phyloP scores from a whole-genome alignment of 2,113 vertebrate genomes.

The Prietella phreatophila region DNA sequence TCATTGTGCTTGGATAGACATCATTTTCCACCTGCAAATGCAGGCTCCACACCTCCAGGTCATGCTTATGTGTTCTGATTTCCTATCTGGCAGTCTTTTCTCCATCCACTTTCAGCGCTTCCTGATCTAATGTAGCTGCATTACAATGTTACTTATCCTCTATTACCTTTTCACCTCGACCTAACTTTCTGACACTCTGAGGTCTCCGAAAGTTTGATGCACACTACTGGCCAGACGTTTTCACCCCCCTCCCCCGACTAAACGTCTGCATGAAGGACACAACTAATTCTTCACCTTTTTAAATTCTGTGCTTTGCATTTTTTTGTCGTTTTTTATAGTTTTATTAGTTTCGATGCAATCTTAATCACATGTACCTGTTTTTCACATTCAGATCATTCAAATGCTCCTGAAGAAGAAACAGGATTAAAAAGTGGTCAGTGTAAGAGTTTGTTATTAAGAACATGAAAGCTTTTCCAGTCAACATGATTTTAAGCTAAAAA shows the following conservation, averaged over 20 bases:
- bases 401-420: conserved; percentile 25
- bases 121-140: conserved; percentile 23
- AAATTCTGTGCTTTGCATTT: background rate
- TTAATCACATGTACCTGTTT: conserved; percentile 16
- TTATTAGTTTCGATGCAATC: background rate
- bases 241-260: background rate
- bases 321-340: background rate
- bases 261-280: background rate
- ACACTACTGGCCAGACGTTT: background rate
- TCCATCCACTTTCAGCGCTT: conserved; percentile 5
- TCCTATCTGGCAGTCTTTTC: background rate
- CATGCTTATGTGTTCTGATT: background rate
- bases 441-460: background rate
- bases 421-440: conserved; percentile 32
- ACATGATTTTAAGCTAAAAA: background rate
- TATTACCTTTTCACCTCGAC: background rate
- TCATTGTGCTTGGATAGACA: background rate
- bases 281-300: background rate
- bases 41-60: background rate
- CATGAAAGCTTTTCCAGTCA: background rate
- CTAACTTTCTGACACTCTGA: background rate
- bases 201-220: background rate
- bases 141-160: conserved; percentile 26
- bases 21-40: background rate
- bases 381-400: conserved; percentile 19